phyloP scores from a whole-genome alignment of 2,113 vertebrate genomes.

The Ardeotis arabs region DNA sequence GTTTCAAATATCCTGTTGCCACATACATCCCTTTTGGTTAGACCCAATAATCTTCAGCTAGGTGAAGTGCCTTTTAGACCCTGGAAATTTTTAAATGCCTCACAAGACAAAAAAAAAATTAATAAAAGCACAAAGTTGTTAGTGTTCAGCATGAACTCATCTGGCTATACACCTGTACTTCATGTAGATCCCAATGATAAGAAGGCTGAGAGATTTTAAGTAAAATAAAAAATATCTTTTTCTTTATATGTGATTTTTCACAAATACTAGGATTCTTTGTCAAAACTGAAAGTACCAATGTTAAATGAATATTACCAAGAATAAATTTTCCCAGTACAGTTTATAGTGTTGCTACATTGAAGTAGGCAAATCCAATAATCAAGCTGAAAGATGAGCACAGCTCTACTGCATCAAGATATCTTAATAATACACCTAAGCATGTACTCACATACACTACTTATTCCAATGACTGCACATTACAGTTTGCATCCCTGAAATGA shows the following conservation, averaged over 20 bases:
- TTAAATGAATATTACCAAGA: background rate
- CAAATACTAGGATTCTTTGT: background rate
- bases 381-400: background rate
- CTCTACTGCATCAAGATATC: background rate
- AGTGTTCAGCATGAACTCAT: background rate
- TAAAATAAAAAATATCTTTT: background rate
- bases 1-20: background rate
- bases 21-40: background rate
- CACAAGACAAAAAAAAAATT: background rate
- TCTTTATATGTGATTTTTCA: background rate
- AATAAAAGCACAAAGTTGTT: background rate
- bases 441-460: background rate
- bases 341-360: background rate
- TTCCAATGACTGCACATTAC: background rate
- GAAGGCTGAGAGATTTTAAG: background rate
- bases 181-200: background rate
- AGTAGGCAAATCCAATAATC: background rate
- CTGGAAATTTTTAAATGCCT: background rate
- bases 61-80: background rate
- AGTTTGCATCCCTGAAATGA: background rate
- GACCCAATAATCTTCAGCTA: background rate
- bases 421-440: background rate
- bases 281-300: background rate
- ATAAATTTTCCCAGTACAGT: background rate
- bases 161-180: fast-evolving